phyloP scores from a whole-genome alignment of 2,113 vertebrate species.

The Nestor notabilis region DNA sequence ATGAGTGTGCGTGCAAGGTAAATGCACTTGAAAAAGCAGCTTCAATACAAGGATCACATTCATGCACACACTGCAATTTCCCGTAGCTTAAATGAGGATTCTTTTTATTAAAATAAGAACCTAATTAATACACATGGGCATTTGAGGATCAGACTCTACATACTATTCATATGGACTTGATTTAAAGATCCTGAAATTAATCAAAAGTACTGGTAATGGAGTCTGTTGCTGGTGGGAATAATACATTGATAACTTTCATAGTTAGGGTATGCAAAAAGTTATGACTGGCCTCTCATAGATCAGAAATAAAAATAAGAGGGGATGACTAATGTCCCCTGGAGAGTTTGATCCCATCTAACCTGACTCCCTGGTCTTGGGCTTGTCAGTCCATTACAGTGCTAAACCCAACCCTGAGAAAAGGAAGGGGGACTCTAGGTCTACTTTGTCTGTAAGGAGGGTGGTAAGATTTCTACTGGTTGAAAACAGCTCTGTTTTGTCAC shows the following conservation, averaged over 20 bases:
- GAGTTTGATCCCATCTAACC: background rate
- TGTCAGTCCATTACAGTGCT: background rate
- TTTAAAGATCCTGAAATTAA: constrained; percentile 47
- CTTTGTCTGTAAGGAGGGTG: background rate
- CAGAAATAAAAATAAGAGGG: background rate
- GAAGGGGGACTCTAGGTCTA: background rate
- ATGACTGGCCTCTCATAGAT: background rate
- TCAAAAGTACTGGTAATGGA: background rate
- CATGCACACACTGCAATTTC: constrained; percentile 24
- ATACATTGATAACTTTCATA: background rate
- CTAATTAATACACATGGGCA: constrained; percentile 60
- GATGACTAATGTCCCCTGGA: background rate
- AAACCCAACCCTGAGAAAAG: background rate
- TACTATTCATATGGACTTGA: constrained; percentile 22
- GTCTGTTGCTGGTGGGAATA: background rate
- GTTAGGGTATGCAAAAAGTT: background rate
- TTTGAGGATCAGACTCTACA: background rate
- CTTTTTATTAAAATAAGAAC: constrained; percentile 37
- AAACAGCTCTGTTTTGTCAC: background rate
- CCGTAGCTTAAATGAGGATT: constrained; percentile 38
- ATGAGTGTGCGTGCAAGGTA: constrained; percentile 8
- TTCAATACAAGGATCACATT: background rate
- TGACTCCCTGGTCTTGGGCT: background rate
- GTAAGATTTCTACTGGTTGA: background rate
- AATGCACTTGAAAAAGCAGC: background rate